Base-by-base conservation (phyloP, 2,797 vertebrate genomes). In the Petrocephalus schoutedeni region DNA sequence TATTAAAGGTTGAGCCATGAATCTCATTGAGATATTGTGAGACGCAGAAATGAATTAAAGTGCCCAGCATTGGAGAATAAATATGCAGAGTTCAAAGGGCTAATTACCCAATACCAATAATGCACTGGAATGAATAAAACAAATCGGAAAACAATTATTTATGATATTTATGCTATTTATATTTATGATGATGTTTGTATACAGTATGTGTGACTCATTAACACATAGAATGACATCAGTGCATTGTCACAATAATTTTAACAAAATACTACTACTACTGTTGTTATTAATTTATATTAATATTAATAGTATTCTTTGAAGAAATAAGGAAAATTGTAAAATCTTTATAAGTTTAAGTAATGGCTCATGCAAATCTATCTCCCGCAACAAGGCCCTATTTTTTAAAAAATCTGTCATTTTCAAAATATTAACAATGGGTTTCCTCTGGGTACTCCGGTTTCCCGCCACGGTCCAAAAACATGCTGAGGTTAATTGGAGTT, bases 1-100 rank as follows among this genome's bases (percentile, higher is more conserved):
- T 58, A 77, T 86, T 59, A 89, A 91, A 89, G 87, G 90, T 83
- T 91, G 87, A 87, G 88, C 89, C 45, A 89, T 59, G 41, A 58
- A 82, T 90, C 88, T 86, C 58, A 23, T 91, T 87, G 84, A 90
- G 87, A 87, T 88, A 67, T 85, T 56, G 87, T 85, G 61, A 71
- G 89, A 91, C 82, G 89, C 9, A 19, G 88, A 86, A 85, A 82
- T 64, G 82, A 49, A 88, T 67, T 45, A 41, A 23, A 88, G 87
- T n/a, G 58, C 36, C 59, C 64, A 74, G 51, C 71, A 90, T 87
- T 49, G 87, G 83, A 82, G 89, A 8, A 53, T 71, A 51, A 82
- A 88, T 84, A 49, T 80, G 83, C 87, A 53, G 32, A 87, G 23
- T 56, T 54, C 14, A 87, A 82, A 58, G 41, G 36, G 19, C 16